Evolutionary conservation across 2,888 invertebrate genomes (phyloP).

Genomic region (Ophion ellenae): DNA sequence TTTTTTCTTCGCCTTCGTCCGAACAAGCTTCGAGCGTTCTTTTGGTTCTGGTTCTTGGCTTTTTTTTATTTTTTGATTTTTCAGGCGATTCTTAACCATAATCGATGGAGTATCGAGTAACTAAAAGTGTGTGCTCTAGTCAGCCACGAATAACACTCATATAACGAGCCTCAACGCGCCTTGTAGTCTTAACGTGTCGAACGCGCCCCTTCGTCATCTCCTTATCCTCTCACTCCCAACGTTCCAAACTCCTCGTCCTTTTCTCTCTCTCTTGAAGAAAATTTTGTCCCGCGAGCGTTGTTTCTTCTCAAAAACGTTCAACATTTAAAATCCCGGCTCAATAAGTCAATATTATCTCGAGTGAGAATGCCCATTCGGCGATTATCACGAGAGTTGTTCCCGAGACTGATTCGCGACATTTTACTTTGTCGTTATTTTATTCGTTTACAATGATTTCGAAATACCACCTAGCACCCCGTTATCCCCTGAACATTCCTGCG

Average conservation of each 20-base stretch:
- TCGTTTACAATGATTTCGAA: not conserved
- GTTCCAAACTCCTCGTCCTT: not conserved
- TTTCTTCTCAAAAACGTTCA: conserved; percentile 22
- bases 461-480: not conserved
- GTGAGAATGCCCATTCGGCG: conserved; percentile 29
- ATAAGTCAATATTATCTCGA: conserved; percentile 17
- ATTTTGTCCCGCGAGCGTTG: not conserved
- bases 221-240: conserved; percentile 15
- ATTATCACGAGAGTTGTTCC: conserved; percentile 12
- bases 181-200: conserved; percentile 74
- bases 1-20: conserved; percentile 3
- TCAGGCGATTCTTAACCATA: conserved; percentile 48
- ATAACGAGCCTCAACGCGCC: conserved; percentile 79
- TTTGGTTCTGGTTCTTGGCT: conserved; percentile 24
- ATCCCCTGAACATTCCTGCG: not conserved
- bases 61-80: conserved; percentile 26
- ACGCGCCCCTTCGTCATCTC: conserved; percentile 23
- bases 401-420: conserved; percentile 50
- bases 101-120: conserved; percentile 58
- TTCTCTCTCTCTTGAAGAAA: not conserved
- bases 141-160: conserved; percentile 77
- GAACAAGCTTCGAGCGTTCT: conserved; percentile 13
- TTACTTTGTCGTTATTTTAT: not conserved
- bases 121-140: conserved; percentile 80
- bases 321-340: conserved; percentile 21